Evolutionary conservation across 2,797 vertebrate species (phyloP), one percentile per base, ranked within the genome.

Genomic region (Lindbergichthys nudifrons): DNA sequence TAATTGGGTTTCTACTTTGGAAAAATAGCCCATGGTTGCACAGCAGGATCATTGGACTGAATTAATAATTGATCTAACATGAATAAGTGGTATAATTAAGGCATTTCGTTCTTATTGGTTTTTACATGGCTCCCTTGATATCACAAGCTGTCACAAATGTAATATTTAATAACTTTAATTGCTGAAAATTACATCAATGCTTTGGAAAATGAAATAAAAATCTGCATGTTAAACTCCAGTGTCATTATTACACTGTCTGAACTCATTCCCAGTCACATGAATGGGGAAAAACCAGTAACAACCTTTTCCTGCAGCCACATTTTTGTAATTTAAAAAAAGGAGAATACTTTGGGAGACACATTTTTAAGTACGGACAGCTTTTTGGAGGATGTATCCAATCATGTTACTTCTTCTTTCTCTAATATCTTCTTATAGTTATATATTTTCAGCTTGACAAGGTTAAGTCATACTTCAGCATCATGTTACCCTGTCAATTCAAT

Each of bases 31-130:
- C 64, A 62, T 65, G 58, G 72, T 80, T 68, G 46, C 83, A 66
- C 80, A 82, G 78, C 69, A 62, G 80, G 63, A 77, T 70, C 73
- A 67, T 45, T 75, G 70, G 32, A 66, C 77, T 54, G 52, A 69
- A 88, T 89, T 77, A 87, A 83, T 86, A 84, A 86, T 85, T 81
- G 57, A 88, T 81, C 50, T 48, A 61, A 84, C 69, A 81, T 72
- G 76, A 83, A 62, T 80, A 83, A 79, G 56, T 81, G 64, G 66
- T 77, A 62, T 86, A 81, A 87, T 89, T 87, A 77, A 65, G 39
- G 67, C 68, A 59, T 85, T 88, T 88, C 30, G 72, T 81, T 84
- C 58, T 48, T 57, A 80, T 79, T 69, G 62, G 73, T 84, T 84
- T 26, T 86, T 71, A 83, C 73, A 79, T 3, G 47, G 64, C 48